These are phyloP conservation scores for Ernsta delagoae DNA, from an alignment of 2,888 invertebrate species.

Conservation along the genomic window DNA sequence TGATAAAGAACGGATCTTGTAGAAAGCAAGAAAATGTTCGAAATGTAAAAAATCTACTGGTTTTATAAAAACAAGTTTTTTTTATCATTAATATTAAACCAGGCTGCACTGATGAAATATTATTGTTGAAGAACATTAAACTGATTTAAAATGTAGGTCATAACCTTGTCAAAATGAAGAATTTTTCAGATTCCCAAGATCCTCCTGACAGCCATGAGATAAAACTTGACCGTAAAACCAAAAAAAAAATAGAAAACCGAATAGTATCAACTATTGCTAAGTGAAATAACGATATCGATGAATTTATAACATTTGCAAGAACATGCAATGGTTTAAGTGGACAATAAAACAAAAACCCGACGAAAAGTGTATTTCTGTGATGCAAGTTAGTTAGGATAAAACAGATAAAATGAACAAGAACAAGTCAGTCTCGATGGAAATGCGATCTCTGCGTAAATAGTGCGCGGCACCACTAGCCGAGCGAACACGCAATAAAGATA, in stretches of 20 bases:
- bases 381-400: slow-evolving; percentile 30
- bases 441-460: slow-evolving; percentile 36
- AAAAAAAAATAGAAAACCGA: slow-evolving; percentile 7
- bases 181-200: not conserved
- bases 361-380: slow-evolving; percentile 21
- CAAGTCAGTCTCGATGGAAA: slow-evolving; percentile 32
- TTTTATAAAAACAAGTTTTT: no score
- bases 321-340: slow-evolving; percentile 19
- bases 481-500: slow-evolving; percentile 42
- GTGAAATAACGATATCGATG: slow-evolving; percentile 14
- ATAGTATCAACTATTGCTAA: slow-evolving; percentile 10
- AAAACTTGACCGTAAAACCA: slow-evolving; percentile 27
- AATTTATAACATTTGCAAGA: slow-evolving; percentile 18
- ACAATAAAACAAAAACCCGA: slow-evolving; percentile 9
- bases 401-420: slow-evolving; percentile 34
- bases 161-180: not conserved
- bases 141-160: not conserved
- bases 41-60: no score
- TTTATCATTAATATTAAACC: no score
- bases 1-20: not conserved
- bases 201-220: slow-evolving; percentile 4
- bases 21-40: not conserved
- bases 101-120: no score
- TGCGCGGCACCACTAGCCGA: slow-evolving; percentile 33
- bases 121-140: no score